Base-by-base conservation (phyloP, 2,113 vertebrate genomes). In the Origma solitaria region DNA sequence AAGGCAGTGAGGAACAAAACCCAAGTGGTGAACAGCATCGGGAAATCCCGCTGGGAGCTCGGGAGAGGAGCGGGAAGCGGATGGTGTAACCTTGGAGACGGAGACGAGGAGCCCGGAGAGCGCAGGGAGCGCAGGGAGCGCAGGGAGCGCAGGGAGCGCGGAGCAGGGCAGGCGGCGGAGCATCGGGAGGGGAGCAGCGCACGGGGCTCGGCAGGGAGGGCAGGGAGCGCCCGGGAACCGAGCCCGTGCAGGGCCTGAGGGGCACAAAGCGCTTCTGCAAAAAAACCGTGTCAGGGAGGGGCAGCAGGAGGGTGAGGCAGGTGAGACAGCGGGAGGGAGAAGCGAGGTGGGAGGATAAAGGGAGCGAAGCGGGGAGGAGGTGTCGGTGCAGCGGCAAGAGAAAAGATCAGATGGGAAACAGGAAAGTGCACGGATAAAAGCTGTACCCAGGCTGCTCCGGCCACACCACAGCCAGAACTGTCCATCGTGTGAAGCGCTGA, bases 71-170 rank as follows among this genome's bases (percentile, higher is more conserved):
- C 42, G 51, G 84, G 73, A 84, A 94, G 84, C 30, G 9, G 8
- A 19, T 81, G 6, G 31, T 28, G 96, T 97, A 97, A 97, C 97
- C 97, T 95, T 96, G 97, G 98, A 97, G 96, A 97, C 68, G 8
- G 56, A 94, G 92, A 22, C 51, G 1, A 84, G 69, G 88, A 96
- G 85, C 66, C 62, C 8, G 3, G 13, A 57, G 38, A 57, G 38
- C 38, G 38, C 10, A 40, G 38, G 38, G 42, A 44, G 42, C 42
- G 42, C 42, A n/a, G n/a, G 69, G 88, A 96, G 85, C 66, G 60
- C 8, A 3, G 13, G n/a, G n/a, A 57, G 38, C 38, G 38, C 10
- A 40, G 38, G 38, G 42, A 44, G 42, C 42, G 42, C 42, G n/a
- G n/a, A n/a, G n/a, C 5, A 11, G 86, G 75, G 57, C 12, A 65